Evolutionary conservation across 64 coral and sea anemone genomes (phyloP).

Genomic region (Montipora sp.): DNA sequence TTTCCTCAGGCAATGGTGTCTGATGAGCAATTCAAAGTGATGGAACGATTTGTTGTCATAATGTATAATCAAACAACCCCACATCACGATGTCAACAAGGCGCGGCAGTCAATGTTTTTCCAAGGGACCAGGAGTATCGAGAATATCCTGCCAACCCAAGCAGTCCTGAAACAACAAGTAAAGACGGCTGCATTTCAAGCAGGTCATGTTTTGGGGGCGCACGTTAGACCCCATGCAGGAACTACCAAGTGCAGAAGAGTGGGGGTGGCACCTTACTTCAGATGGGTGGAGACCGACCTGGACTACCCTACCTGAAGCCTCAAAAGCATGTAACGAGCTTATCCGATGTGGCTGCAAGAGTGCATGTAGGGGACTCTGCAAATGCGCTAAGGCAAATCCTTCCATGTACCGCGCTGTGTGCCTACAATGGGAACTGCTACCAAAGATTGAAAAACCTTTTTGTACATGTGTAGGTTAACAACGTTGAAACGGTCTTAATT

Average conservation of each 20-base stretch:
- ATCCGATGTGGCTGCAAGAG: constrained; percentile 59
- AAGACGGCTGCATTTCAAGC: constrained; percentile 58
- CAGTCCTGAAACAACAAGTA: constrained; percentile 25
- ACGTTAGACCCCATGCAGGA: constrained; percentile 49
- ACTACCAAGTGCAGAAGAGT: constrained; percentile 61
- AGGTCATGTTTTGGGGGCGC: constrained; percentile 38
- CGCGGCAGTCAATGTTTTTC: constrained; percentile 47
- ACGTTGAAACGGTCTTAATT: no score
- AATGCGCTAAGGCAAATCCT: constrained; percentile 40
- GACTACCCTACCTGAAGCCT: constrained; percentile 48
- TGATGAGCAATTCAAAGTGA: constrained; percentile 28
- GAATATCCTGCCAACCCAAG: constrained; percentile 51
- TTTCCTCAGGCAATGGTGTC: constrained; percentile 27
- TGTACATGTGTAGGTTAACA: no score
- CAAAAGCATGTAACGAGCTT: constrained; percentile 57
- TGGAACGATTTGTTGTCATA: constrained; percentile 40
- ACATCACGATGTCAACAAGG: constrained; percentile 42
- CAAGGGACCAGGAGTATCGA: constrained; percentile 60
- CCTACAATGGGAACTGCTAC: constrained; percentile 22
- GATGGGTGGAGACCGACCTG: constrained; percentile 48
- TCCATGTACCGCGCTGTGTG: constrained; percentile 43
- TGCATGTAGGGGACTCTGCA: constrained; percentile 56
- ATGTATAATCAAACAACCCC: constrained; percentile 59
- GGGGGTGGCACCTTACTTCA: constrained; percentile 47
- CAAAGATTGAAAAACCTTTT: background rate